A percentile compares a stretch with the other conserved stretches of the same genome.
These are phyloP conservation scores for Dorcus parallelipipedus DNA, from an alignment of 2,888 invertebrate genomes.

Conservation along the genomic window DNA sequence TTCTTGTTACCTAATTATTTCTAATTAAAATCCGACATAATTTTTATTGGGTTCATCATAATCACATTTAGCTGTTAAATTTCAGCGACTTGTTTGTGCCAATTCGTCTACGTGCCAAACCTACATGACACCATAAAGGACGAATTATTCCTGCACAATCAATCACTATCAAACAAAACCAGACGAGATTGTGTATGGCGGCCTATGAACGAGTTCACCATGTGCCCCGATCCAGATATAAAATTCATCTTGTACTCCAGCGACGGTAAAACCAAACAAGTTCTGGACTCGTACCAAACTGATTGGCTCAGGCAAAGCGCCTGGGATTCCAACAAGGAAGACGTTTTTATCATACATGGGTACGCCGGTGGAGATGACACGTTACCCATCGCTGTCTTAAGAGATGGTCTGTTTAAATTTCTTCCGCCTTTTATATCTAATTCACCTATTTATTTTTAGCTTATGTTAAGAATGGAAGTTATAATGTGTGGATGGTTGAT, in stretches of 20 bases:
- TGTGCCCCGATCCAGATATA: slow-evolving; percentile 72
- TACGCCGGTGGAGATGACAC: slow-evolving; percentile 76
- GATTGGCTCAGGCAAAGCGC: slow-evolving; percentile 71
- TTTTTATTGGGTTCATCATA: too few species aligned
- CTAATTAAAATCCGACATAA: too few species aligned
- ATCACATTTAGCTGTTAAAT: too few species aligned
- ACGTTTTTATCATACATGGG: slow-evolving; percentile 69
- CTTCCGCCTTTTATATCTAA: background rate
- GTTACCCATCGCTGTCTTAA: slow-evolving; percentile 67
- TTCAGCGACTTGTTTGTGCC: slow-evolving; percentile 4
- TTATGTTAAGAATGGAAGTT: slow-evolving; percentile 68
- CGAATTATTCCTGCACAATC: slow-evolving; percentile 61
- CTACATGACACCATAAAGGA: slow-evolving; percentile 51
- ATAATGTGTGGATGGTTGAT: slow-evolving; percentile 74
- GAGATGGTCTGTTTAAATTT: slow-evolving; percentile 57
- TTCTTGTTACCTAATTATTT: background rate
- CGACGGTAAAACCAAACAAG: slow-evolving; percentile 48
- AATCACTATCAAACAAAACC: slow-evolving; percentile 58
- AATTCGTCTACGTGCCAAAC: slow-evolving; percentile 11
- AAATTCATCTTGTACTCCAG: slow-evolving; percentile 63
- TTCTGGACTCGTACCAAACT: slow-evolving; percentile 57
- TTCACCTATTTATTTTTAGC: slow-evolving; percentile 49
- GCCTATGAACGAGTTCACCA: slow-evolving; percentile 58
- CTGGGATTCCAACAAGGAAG: slow-evolving; percentile 68
- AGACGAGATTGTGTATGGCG: slow-evolving; percentile 70